Evolutionary conservation across 64 coral and sea anemone genomes (phyloP).

Genomic region (Actinia tenebrosa): DNA sequence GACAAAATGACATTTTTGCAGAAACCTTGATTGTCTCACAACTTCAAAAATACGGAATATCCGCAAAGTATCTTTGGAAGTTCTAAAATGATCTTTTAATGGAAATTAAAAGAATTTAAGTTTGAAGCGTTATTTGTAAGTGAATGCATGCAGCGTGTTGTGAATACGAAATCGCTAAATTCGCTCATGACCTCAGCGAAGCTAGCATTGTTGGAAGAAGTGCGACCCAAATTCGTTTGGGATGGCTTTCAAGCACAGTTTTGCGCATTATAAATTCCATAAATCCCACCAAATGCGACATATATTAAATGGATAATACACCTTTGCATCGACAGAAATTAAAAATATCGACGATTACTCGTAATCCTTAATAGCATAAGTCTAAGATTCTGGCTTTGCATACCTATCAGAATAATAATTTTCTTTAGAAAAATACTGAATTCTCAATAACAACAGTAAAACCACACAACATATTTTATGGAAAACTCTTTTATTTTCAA

Average conservation of each 20-base stretch:
- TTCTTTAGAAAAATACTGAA: not conserved
- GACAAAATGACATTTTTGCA: not conserved
- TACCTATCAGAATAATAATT: not conserved
- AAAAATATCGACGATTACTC: not conserved
- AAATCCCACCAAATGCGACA: not conserved
- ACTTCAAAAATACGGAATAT: not conserved
- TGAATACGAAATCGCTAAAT: not conserved
- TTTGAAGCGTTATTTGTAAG: not conserved
- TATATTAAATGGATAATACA: not conserved
- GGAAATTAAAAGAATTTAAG: not conserved
- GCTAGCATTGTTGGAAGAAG: not conserved
- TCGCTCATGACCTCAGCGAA: not conserved
- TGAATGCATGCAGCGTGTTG: not conserved
- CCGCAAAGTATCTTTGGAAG: not conserved
- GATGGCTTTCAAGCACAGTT: not conserved
- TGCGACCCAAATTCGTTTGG: not conserved
- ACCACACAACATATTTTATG: not conserved
- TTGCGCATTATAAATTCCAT: not conserved
- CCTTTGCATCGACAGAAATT: not conserved
- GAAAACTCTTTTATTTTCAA: not conserved
- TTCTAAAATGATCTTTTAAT: not conserved
- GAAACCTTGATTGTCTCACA: not conserved
- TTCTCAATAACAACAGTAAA: not conserved
- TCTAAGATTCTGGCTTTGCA: not conserved
- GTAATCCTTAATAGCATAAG: not conserved